These are phyloP conservation scores for Aurelia aurita DNA, from an alignment of 30 jellyfish, hydroid and myxozoan species.

Conservation along the genomic window DNA sequence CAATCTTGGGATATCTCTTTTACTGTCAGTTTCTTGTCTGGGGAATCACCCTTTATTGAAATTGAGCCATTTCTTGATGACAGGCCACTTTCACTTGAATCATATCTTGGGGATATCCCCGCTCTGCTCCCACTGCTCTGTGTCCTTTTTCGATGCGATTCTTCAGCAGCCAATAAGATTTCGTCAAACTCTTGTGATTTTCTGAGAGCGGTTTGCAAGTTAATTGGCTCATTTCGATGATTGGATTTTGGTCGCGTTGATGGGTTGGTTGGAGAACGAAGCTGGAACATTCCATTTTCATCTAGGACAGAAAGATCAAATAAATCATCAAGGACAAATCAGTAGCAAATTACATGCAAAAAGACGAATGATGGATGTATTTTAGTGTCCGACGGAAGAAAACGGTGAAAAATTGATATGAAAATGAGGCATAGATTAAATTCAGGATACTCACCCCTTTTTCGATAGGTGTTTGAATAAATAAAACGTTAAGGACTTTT, in stretches of 20 bases:
- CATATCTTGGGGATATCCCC: conserved; percentile 9
- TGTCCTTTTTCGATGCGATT: conserved; percentile 34
- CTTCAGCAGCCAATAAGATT: conserved; percentile 31
- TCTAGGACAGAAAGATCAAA: background rate
- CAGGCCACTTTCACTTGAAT: background rate
- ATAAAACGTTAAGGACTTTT: no score
- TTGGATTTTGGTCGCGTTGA: conserved; percentile 34
- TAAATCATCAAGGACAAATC: no score
- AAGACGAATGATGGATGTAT: no score
- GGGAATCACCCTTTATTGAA: background rate
- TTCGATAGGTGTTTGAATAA: no score
- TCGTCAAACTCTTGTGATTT: conserved; percentile 11
- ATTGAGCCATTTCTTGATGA: conserved; percentile 8
- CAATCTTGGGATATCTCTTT: conserved; percentile 42
- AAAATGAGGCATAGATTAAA: no score
- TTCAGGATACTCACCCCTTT: no score
- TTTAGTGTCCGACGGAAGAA: no score
- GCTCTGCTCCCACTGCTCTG: conserved; percentile 21
- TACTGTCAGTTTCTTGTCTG: conserved; percentile 21
- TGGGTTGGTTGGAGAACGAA: conserved; percentile 34
- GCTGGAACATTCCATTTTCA: conserved; percentile 18
- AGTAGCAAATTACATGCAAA: no score
- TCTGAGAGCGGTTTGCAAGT: conserved; percentile 4
- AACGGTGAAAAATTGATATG: no score
- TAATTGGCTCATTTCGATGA: conserved; percentile 17